phyloP scores from a whole-genome alignment of 1,140 invertebrate genomes.

The Lepidurus apus region DNA sequence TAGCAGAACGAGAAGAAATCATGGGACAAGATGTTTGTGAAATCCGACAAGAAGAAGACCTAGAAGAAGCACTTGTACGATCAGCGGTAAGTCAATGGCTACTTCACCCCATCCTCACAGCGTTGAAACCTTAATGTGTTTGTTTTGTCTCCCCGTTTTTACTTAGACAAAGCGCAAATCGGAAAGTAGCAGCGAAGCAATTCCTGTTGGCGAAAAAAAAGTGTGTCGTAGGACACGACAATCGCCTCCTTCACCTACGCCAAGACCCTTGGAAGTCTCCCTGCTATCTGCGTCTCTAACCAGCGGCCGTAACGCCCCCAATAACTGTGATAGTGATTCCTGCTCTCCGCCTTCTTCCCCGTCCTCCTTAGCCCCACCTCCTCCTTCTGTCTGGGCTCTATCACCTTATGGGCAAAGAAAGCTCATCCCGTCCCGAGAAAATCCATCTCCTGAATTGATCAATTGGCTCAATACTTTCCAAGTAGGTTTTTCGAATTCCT shows the following conservation, averaged over 20 bases:
- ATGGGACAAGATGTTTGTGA: constrained; percentile 2
- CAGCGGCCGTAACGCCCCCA: constrained; percentile 23
- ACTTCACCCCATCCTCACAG: background rate
- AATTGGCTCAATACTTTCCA: constrained; percentile 70
- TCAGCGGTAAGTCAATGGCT: background rate
- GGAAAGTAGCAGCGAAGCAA: constrained; percentile 24
- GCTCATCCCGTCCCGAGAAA: constrained; percentile 66
- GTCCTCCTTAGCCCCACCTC: constrained; percentile 12
- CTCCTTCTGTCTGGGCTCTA: background rate
- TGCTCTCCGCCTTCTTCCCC: constrained; percentile 9
- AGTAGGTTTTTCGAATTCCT: constrained; percentile 47
- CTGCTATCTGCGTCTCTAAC: constrained; percentile 17
- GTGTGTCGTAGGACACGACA: constrained; percentile 26
- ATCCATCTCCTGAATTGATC: constrained; percentile 69
- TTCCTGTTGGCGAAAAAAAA: constrained; percentile 28
- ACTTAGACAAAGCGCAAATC: constrained; percentile 33
- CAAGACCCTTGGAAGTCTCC: constrained; percentile 29
- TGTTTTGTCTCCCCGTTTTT: background rate
- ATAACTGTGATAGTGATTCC: constrained; percentile 25
- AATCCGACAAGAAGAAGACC: background rate
- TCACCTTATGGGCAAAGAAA: constrained; percentile 34
- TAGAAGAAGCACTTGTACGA: background rate
- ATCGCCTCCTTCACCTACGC: background rate
- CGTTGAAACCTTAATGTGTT: background rate
- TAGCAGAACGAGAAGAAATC: constrained; percentile 7